Base-by-base conservation (phyloP, 2,888 invertebrate species). In the Andrena bucephala region DNA sequence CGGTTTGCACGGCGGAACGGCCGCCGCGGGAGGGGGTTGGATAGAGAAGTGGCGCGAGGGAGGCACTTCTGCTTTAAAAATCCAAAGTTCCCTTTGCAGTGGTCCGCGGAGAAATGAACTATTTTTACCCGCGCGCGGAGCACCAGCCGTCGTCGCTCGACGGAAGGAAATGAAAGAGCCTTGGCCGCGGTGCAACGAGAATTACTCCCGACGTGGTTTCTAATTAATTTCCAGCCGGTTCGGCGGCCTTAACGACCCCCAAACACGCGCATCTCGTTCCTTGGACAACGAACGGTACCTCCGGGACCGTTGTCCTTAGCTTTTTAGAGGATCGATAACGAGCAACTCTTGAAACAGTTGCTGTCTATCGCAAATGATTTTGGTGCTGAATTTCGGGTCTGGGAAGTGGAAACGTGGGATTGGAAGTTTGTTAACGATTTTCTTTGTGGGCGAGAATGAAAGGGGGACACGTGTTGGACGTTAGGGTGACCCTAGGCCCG, bases 81-180 rank as follows among this genome's bases (percentile, higher is more conserved):
- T 82, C 84, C 62, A 59, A 85, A 85, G 83, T 81, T 62, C 85
- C 73, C 87, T 84, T 88, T 84, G 87, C 87, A 85, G 83, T 89
- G 89, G 90, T 88, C 89, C 85, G 76, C 77, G 48, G 81, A 74
- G 87, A 84, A 89, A 89, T 74, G 81, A 81, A 89, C 87, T 89
- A 89, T 89, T 89, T 89, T 88, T 84, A 83, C 85, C 82, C 82
- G 76, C 63, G 54, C 31, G n/a, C 60, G 59, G 74, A 65, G 66
- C 62, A 67, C 73, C 68, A 60, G 52, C 29, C 57, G 59, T 8
- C 33, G 42, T 68, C 63, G 33, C 29, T 8, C 50, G 16, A 54
- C 31, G 27, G 1, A 52, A 68, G 42, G 27, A 54, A 74, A 74
- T 68, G 63, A 63, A 48, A 33, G 33, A 27, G 66, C 7, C 27